phyloP scores from a whole-genome alignment of 1,140 invertebrate genomes.

The Drosophila willistoni region DNA sequence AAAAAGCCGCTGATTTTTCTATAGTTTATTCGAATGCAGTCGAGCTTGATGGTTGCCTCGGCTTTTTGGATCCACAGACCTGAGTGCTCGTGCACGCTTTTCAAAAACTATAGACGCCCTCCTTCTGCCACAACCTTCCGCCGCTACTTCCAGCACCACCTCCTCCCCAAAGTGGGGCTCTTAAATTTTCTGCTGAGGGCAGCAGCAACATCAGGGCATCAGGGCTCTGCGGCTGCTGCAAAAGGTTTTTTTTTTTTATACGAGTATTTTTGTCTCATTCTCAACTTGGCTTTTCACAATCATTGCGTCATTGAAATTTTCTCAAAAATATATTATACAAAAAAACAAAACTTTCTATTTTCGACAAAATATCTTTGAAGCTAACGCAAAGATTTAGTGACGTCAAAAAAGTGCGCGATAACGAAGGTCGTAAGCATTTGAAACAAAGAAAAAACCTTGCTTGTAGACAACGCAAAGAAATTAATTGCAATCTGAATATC shows the following conservation, averaged over 20 bases:
- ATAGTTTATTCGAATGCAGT: conserved; percentile 80
- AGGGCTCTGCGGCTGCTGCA: conserved; percentile 5
- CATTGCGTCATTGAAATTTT: conserved; percentile 64
- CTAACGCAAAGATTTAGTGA: conserved; percentile 2
- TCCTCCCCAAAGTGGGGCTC: conserved; percentile 66
- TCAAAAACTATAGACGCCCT: conserved; percentile 5
- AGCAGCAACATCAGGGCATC: conserved; percentile 31
- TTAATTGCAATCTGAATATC: background rate
- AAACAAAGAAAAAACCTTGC: background rate
- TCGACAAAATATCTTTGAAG: conserved; percentile 7
- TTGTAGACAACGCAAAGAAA: background rate
- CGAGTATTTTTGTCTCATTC: conserved; percentile 38
- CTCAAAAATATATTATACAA: conserved; percentile 46
- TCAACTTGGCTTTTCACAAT: conserved; percentile 59
- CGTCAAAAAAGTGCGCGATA: background rate
- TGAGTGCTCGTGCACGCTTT: conserved; percentile 66
- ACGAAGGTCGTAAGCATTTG: conserved; percentile 3
- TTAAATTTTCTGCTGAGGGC: conserved; percentile 75
- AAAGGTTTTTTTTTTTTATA: conserved; percentile 1
- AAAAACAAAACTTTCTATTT: conserved; percentile 9
- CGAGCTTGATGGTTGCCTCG: conserved; percentile 50
- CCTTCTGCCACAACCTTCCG: too few relatives aligned
- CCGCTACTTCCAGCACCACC: background rate
- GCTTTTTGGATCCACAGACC: conserved; percentile 38
- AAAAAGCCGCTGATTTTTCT: conserved; percentile 79